These are phyloP conservation scores for Agrotis exclamationis DNA, from an alignment of 2,888 invertebrate species.

Conservation along the genomic window DNA sequence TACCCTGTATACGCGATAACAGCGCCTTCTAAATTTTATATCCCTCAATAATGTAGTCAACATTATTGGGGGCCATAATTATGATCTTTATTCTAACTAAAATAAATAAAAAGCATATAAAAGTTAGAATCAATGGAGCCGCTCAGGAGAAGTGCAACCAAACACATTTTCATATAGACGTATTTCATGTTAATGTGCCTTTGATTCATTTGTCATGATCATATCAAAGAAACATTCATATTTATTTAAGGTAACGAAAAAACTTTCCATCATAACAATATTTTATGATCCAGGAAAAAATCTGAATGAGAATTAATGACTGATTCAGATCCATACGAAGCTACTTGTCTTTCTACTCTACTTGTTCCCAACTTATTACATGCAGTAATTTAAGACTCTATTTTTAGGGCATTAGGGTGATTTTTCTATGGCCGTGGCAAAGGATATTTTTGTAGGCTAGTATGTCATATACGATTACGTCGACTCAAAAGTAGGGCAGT, in stretches of 20 bases:
- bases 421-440: neutral
- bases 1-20: too few species aligned
- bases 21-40: too few species aligned
- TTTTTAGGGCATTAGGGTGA: rapidly evolving
- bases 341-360: conserved; percentile 29
- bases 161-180: too few species aligned
- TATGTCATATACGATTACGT: conserved; percentile 57
- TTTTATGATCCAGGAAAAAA: conserved; percentile 58
- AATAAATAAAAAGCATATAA: too few species aligned
- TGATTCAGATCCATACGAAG: conserved; percentile 35
- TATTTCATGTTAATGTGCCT: too few species aligned
- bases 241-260: conserved; percentile 39
- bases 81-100: too few species aligned
- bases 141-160: too few species aligned
- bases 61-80: too few species aligned
- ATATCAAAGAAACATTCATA: conserved; percentile 2
- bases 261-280: conserved; percentile 33
- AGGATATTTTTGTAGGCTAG: conserved; percentile 35
- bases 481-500: conserved; percentile 62
- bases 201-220: neutral
- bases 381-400: neutral
- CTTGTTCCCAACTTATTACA: conserved; percentile 10
- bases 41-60: too few species aligned
- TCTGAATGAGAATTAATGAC: conserved; percentile 48
- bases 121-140: too few species aligned